Evolutionary conservation across 2,797 vertebrate species (phyloP).

Genomic region (Pachyuromys duprasi): DNA sequence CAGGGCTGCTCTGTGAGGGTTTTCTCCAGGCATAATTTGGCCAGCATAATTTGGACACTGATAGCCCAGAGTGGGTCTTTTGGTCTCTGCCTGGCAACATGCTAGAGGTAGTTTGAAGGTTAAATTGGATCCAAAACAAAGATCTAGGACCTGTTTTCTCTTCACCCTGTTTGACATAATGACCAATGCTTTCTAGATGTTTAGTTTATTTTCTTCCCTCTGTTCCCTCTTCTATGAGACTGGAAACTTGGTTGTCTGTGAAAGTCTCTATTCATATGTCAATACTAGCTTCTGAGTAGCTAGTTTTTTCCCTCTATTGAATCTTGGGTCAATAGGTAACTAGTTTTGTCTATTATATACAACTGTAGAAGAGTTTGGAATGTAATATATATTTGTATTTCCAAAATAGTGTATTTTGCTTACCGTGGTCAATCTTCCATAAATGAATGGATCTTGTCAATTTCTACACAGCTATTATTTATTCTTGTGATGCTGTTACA

Average conservation of each 20-base stretch:
- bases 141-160: background rate
- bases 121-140: no score
- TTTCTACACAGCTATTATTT: background rate
- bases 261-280: background rate
- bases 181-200: background rate
- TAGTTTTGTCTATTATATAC: background rate
- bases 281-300: background rate
- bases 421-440: background rate
- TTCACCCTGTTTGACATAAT: background rate
- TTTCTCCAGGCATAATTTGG: background rate
- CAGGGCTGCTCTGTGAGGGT: background rate
- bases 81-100: background rate
- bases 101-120: no score
- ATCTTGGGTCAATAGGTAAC: background rate
- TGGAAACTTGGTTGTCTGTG: background rate
- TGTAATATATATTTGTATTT: background rate
- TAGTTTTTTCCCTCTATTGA: background rate
- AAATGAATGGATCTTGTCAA: background rate
- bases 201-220: background rate
- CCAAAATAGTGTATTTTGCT: background rate
- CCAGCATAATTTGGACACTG: background rate
- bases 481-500: background rate
- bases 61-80: background rate
- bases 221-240: background rate
- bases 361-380: slow-evolving; percentile 25